These are phyloP conservation scores for Halcyon leucocephala DNA, from an alignment of 2,797 vertebrate genomes.

Conservation along the genomic window DNA sequence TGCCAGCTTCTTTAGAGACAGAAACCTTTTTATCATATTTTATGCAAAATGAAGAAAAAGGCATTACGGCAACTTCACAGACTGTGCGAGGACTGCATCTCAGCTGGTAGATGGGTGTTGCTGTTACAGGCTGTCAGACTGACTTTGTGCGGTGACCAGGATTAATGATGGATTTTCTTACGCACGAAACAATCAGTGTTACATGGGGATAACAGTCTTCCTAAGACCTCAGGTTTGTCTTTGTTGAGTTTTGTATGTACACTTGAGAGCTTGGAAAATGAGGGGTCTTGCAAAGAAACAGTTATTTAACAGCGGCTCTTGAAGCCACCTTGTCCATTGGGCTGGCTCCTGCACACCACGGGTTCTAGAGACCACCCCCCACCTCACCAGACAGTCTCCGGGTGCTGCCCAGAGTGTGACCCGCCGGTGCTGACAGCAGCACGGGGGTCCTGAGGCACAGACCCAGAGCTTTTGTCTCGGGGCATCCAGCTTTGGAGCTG, in stretches of 20 bases:
- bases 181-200: background rate
- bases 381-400: background rate
- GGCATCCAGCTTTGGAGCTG: background rate
- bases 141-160: background rate
- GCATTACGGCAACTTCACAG: background rate
- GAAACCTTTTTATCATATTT: background rate
- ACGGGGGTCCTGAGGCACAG: background rate
- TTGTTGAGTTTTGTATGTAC: background rate
- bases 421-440: background rate
- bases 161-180: background rate
- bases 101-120: background rate
- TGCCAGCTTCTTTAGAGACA: slow-evolving; percentile 5
- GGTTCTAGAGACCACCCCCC: background rate
- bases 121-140: background rate
- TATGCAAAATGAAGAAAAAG: slow-evolving; percentile 6
- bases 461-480: background rate
- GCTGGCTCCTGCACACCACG: background rate
- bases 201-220: background rate
- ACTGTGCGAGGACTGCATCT: background rate
- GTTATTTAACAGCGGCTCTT: background rate
- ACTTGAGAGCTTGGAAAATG: background rate
- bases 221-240: background rate
- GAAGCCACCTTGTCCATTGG: background rate
- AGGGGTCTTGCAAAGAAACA: background rate
- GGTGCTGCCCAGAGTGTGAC: background rate